phyloP scores from a whole-genome alignment of 2,113 vertebrate genomes.

The Alexandromys fortis region DNA sequence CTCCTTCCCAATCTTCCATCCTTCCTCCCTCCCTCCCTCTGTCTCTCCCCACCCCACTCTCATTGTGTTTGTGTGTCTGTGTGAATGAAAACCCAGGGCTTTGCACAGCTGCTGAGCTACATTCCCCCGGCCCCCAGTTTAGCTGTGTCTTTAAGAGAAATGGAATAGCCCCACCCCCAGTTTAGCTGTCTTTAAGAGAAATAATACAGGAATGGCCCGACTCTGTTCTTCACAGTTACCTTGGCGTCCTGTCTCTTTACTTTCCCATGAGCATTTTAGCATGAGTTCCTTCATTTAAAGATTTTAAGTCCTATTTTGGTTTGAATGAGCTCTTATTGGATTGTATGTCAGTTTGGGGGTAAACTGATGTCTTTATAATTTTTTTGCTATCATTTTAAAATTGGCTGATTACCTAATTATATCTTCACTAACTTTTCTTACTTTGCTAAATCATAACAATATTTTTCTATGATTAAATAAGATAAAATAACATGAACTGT shows the following conservation, averaged over 20 bases:
- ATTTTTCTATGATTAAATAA: background rate
- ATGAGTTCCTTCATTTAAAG: background rate
- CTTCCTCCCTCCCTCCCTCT: background rate
- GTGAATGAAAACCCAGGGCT: background rate
- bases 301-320: background rate
- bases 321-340: slow-evolving; percentile 25
- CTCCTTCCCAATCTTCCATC: too few relatives aligned
- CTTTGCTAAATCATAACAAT: background rate
- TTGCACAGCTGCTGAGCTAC: background rate
- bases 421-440: background rate
- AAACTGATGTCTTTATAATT: background rate
- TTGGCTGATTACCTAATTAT: background rate
- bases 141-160: background rate
- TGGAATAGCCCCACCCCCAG: background rate
- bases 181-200: background rate
- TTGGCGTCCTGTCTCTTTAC: background rate
- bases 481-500: background rate
- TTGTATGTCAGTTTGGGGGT: background rate
- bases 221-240: background rate
- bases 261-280: background rate
- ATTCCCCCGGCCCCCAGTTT: too few relatives aligned
- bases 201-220: background rate
- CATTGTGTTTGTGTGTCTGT: background rate
- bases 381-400: background rate
- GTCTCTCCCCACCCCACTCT: background rate